Conservation (phyloP, 2,797 vertebrate species). For the Craterocephalus amniculus region DNA sequence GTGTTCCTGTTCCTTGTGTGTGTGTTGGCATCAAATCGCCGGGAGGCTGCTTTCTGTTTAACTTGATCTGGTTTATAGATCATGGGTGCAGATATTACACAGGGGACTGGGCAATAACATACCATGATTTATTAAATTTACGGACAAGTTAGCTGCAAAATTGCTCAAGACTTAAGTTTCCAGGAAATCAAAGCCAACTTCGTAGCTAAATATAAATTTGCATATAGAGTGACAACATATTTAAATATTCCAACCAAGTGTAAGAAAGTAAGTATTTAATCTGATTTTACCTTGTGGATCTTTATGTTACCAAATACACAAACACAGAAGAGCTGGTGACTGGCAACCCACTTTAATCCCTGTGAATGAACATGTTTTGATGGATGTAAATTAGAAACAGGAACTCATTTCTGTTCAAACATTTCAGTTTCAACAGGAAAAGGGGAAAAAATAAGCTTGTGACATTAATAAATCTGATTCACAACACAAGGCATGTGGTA, state of each 20-base stretch:
- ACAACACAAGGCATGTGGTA: constrained; percentile 69
- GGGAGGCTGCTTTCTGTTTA: neutral
- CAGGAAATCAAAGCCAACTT: neutral
- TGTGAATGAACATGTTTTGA: constrained; percentile 57
- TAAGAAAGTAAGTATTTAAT: neutral
- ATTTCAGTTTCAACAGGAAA: constrained; percentile 40
- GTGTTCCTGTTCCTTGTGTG: too few species aligned
- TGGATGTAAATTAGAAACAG: constrained; percentile 58
- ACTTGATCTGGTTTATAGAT: neutral
- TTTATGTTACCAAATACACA: constrained; percentile 31
- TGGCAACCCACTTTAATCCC: constrained; percentile 77
- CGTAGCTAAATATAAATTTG: neutral
- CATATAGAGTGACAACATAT: neutral
- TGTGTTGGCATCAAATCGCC: too few species aligned
- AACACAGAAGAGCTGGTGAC: constrained; percentile 54
- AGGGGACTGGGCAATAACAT: neutral
- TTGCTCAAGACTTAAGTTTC: neutral
- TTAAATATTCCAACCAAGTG: neutral
- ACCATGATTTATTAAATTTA: constrained; percentile 6
- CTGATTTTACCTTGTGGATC: neutral
- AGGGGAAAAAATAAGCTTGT: constrained; percentile 16
- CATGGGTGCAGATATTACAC: neutral
- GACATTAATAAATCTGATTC: constrained; percentile 65
- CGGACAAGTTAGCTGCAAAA: constrained; percentile 1
- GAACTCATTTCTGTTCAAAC: constrained; percentile 41